Conservation (phyloP, 1,140 invertebrate species). For the Ganaspis sp. region DNA sequence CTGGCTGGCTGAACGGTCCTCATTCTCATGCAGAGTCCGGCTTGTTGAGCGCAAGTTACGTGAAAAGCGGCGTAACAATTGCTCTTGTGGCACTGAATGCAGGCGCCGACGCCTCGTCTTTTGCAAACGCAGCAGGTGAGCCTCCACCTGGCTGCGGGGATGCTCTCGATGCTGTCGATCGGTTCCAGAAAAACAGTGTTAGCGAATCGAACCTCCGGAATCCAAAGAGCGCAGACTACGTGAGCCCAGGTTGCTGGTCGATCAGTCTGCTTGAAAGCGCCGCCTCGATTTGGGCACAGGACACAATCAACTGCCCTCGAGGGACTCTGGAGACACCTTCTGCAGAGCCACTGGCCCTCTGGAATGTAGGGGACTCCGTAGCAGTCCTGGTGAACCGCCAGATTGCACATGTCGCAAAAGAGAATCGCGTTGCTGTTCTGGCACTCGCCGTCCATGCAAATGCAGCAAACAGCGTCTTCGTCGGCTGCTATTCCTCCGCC, state of each 20-base stretch:
- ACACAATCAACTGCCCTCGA: constrained; percentile 97
- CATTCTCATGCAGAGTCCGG: constrained; percentile 97
- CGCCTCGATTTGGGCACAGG: constrained; percentile 97
- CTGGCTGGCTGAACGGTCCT: constrained; percentile 89
- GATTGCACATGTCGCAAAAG: constrained; percentile 99
- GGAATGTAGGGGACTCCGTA: constrained; percentile 99
- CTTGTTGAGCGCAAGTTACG: constrained; percentile 98
- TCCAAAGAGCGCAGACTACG: constrained; percentile 99
- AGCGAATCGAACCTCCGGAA: constrained; percentile 96
- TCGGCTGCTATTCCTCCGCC: constrained; percentile 87
- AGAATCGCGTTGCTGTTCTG: constrained; percentile 94
- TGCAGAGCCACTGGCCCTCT: constrained; percentile 98
- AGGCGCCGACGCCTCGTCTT: constrained; percentile 94
- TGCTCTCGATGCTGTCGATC: constrained; percentile 96
- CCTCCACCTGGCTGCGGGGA: constrained; percentile 96
- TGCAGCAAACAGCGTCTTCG: constrained; percentile 98
- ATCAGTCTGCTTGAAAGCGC: constrained; percentile 99
- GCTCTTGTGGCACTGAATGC: constrained; percentile 97
- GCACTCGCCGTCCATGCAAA: constrained; percentile 96
- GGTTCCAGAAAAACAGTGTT: constrained; percentile 98
- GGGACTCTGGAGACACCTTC: constrained; percentile 95
- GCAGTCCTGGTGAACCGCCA: constrained; percentile 99
- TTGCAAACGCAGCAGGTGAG: constrained; percentile 98
- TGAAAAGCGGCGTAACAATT: constrained; percentile 99
- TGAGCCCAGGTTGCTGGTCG: constrained; percentile 95